Base-by-base conservation (phyloP, 2,113 vertebrate genomes). In the Nestor notabilis region DNA sequence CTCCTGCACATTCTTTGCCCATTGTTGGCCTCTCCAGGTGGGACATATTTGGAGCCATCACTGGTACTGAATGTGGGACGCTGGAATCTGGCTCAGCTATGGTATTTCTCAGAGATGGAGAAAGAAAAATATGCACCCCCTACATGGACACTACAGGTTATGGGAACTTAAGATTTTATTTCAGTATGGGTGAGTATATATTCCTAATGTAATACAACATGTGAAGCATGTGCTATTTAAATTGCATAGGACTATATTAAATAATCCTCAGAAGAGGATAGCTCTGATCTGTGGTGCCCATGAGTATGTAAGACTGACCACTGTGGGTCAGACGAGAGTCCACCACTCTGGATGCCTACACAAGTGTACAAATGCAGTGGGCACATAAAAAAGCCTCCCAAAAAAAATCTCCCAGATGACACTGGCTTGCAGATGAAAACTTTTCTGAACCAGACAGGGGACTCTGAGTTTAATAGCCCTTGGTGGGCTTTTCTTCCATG, bases 151-250 rank as follows among this genome's bases (percentile, higher is more conserved):
- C 99, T 58, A 99, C 99, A 0, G 98, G 98, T 52, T 99, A 99
- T 28, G 99, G 99, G 83, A 99, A 99, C 98, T 98, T 99, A 64
- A 98, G 99, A 44, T 99, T 99, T 98, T 98, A 99, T 98, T 99
- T 99, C 58, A 98, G 98, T 66, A 99, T 99, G 99, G 99, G 99
- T 99, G 96, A 93, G 98, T 97, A 90, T 60, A 53, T 89, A 37
- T 50, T 72, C 68, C 56, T 92, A n/a, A 47, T 27, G 47, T 33
- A 75, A n/a, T 43, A 39, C 21, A 65, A 47, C 20, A 35, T 3
- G 11, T 28, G 68, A 14, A 46, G 17, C 23, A 6, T 23, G 31
- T 77, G 49, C 84, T 56, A 56, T 81, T 78, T 89, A 10, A 39
- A 50, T 43, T 71, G 5, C 44, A 24, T 17, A 41, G 28, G 82